Percentiles rank a stretch among this genome's conserved stretches.
phyloP scores from a whole-genome alignment of 2,888 invertebrate genomes.

The Agrotis exclamationis region DNA sequence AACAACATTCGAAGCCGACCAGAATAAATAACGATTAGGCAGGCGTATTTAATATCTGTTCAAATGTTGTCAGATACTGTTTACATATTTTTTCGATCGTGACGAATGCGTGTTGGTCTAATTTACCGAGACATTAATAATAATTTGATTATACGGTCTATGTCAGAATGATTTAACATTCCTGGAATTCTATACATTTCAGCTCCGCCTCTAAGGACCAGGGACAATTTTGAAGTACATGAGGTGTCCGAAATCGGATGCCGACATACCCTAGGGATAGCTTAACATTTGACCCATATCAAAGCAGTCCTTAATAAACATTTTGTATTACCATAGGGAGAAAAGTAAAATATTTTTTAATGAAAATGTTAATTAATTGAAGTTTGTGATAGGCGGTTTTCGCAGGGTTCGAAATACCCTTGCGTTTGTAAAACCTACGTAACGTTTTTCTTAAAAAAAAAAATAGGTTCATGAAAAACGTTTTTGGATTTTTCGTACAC shows the following conservation, averaged over 20 bases:
- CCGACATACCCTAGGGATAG: not conserved
- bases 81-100: slow-evolving; percentile 30
- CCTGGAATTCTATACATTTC: not conserved
- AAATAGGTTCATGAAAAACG: not conserved
- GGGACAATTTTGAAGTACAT: not conserved
- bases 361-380: slow-evolving; percentile 46
- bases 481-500: not conserved
- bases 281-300: slow-evolving; percentile 23
- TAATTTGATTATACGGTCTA: slow-evolving; percentile 13
- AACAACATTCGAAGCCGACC: slow-evolving; percentile 14
- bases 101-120: slow-evolving; percentile 8
- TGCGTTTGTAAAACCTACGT: slow-evolving; percentile 10
- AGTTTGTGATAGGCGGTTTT: slow-evolving; percentile 37
- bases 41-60: slow-evolving; percentile 38
- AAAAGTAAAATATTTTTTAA: slow-evolving; percentile 37
- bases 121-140: slow-evolving; percentile 30
- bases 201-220: not conserved
- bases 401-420: slow-evolving; percentile 23
- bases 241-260: slow-evolving; percentile 15
- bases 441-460: slow-evolving; percentile 9
- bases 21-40: slow-evolving; percentile 32
- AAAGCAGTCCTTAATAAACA: slow-evolving; percentile 35
- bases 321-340: slow-evolving; percentile 11
- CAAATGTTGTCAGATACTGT: slow-evolving; percentile 42
- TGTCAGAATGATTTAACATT: slow-evolving; percentile 8